Evolutionary conservation across 2,888 invertebrate genomes (phyloP).

Genomic region (Acrobasis suavella): DNA sequence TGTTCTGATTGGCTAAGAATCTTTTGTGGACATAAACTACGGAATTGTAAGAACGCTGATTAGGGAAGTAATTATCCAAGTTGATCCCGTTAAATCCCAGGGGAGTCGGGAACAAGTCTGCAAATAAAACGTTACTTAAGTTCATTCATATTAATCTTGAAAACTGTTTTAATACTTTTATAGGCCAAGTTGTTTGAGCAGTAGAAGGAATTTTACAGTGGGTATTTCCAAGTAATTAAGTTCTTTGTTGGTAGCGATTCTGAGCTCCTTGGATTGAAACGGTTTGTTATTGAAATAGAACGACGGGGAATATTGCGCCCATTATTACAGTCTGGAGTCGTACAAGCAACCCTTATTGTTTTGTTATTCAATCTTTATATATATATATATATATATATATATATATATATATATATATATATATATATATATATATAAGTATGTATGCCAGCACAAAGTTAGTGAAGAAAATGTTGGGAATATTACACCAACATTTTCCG

Average conservation of each 20-base stretch:
- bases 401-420: too few relatives aligned
- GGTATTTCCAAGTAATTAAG: conserved; percentile 11
- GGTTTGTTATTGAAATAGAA: conserved; percentile 6
- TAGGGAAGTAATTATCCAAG: conserved; percentile 59
- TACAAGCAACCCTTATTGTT: neutral
- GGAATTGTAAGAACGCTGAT: conserved; percentile 56
- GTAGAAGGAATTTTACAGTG: conserved; percentile 14
- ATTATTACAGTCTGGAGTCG: neutral
- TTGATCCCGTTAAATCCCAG: conserved; percentile 54
- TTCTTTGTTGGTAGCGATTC: conserved; percentile 9
- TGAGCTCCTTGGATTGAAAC: conserved; percentile 5
- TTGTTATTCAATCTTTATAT: too few relatives aligned
- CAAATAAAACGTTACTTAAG: conserved; percentile 30
- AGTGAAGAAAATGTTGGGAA: too few relatives aligned
- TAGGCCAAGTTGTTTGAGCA: conserved; percentile 15
- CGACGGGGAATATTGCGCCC: neutral
- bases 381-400: too few relatives aligned
- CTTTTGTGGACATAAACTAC: conserved; percentile 67
- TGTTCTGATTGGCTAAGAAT: conserved; percentile 38
- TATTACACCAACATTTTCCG: too few relatives aligned
- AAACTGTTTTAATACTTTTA: conserved; percentile 23
- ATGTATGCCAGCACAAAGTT: too few relatives aligned
- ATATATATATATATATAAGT: too few relatives aligned
- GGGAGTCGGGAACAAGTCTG: conserved; percentile 40
- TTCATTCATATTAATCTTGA: conserved; percentile 24